Evolutionary conservation across 2,113 vertebrate genomes (phyloP).

Genomic region (Meleagris gallopavo): DNA sequence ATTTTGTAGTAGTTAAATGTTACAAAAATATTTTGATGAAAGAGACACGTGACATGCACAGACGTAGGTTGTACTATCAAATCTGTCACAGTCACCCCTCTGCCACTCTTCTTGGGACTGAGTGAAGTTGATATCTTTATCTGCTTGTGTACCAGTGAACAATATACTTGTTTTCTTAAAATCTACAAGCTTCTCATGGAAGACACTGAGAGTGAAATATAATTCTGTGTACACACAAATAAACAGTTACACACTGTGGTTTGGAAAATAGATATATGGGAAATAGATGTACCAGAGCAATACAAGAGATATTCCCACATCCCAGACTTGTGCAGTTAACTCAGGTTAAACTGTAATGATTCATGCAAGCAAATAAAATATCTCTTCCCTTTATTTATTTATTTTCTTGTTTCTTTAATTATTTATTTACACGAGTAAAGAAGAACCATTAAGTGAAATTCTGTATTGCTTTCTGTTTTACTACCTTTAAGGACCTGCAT

Average conservation of each 20-base stretch:
- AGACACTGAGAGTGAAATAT: neutral
- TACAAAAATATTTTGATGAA: neutral
- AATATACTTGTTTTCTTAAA: neutral
- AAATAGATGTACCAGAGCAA: neutral
- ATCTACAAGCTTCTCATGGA: neutral
- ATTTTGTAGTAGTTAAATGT: neutral
- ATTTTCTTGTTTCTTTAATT: neutral
- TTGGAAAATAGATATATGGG: neutral
- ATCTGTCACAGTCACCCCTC: neutral
- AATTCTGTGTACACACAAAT: neutral
- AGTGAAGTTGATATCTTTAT: neutral
- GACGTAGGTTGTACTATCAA: neutral
- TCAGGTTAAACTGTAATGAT: neutral
- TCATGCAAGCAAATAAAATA: neutral
- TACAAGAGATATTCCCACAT: neutral
- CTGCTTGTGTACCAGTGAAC: neutral
- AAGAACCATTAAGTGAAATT: neutral
- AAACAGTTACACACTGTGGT: neutral
- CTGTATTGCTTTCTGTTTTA: neutral
- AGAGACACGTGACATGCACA: neutral
- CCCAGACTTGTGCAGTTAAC: neutral
- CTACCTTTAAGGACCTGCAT: neutral
- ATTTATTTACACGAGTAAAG: neutral
- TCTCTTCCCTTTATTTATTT: neutral
- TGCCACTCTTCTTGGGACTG: neutral